Conservation (phyloP, 2,888 invertebrate species). For the Polymixis lichenea region DNA sequence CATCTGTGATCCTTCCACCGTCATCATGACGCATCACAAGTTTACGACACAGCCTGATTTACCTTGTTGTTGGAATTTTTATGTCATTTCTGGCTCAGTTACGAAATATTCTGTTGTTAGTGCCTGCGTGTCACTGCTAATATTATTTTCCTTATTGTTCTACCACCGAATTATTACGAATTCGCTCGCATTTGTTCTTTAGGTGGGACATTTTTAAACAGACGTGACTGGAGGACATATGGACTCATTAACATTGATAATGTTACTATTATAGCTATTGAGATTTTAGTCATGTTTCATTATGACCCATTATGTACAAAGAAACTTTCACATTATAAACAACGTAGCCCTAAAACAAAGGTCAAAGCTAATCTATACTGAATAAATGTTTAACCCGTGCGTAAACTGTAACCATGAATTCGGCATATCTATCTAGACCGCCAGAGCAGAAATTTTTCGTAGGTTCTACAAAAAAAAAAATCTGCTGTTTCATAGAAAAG, state of each 20-base stretch:
- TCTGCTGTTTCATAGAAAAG: too few relatives aligned
- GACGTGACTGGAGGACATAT: constrained; percentile 50
- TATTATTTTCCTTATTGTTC: constrained; percentile 60
- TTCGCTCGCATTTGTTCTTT: constrained; percentile 53
- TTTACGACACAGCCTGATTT: constrained; percentile 33
- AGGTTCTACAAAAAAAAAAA: too few relatives aligned
- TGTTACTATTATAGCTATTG: constrained; percentile 20
- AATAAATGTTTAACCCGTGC: too few relatives aligned
- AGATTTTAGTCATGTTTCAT: constrained; percentile 39
- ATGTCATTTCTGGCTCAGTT: constrained; percentile 31
- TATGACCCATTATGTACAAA: constrained; percentile 29
- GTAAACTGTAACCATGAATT: too few relatives aligned
- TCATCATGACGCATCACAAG: constrained; percentile 24
- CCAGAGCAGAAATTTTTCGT: too few relatives aligned
- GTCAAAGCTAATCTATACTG: not conserved
- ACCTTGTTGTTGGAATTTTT: constrained; percentile 46
- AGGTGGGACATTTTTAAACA: constrained; percentile 32
- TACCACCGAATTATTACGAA: constrained; percentile 50
- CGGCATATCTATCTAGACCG: too few relatives aligned
- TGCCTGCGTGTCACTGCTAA: constrained; percentile 39
- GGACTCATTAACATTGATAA: constrained; percentile 59
- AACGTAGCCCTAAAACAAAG: constrained; percentile 2
- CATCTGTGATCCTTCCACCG: constrained; percentile 8
- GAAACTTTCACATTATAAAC: constrained; percentile 40
- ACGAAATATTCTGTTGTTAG: constrained; percentile 48